A percentile compares a stretch with the other conserved stretches of the same genome.
Evolutionary conservation across 2,888 invertebrate genomes (phyloP).

Genomic region (Diarsia mendica): DNA sequence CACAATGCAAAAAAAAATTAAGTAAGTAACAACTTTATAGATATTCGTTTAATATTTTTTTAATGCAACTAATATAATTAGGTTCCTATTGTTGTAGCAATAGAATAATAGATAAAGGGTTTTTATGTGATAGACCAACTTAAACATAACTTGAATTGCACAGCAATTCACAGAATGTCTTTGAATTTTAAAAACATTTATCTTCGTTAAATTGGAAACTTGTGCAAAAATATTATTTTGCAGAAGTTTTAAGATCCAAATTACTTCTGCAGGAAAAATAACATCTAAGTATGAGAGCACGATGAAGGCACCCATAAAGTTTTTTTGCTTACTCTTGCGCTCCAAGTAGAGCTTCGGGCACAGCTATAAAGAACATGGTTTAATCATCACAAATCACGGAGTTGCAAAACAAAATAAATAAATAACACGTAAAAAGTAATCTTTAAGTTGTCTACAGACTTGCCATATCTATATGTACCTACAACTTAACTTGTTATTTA

Average conservation of each 20-base stretch:
- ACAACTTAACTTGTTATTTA: slow-evolving; percentile 2
- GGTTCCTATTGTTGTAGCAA: neutral
- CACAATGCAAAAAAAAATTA: neutral
- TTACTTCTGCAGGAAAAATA: neutral
- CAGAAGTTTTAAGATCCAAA: no score
- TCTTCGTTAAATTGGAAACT: slow-evolving; percentile 12
- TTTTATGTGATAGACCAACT: neutral
- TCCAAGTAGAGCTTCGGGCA: slow-evolving; percentile 4
- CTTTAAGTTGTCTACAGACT: neutral
- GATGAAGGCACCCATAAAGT: no score
- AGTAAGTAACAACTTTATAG: neutral
- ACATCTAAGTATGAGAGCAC: neutral
- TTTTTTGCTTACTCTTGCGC: neutral
- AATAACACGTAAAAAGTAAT: neutral
- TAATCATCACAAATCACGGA: slow-evolving; percentile 33
- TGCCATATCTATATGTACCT: neutral
- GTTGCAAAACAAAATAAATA: slow-evolving; percentile 3
- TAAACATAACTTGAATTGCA: slow-evolving; percentile 5
- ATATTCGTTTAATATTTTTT: neutral
- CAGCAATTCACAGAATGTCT: neutral
- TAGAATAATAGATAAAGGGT: neutral
- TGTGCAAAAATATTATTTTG: neutral
- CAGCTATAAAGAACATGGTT: slow-evolving; percentile 12
- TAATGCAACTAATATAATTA: neutral
- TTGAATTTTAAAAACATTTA: no score